phyloP scores from a whole-genome alignment of 2,113 vertebrate species.

The Gavialis gangeticus region DNA sequence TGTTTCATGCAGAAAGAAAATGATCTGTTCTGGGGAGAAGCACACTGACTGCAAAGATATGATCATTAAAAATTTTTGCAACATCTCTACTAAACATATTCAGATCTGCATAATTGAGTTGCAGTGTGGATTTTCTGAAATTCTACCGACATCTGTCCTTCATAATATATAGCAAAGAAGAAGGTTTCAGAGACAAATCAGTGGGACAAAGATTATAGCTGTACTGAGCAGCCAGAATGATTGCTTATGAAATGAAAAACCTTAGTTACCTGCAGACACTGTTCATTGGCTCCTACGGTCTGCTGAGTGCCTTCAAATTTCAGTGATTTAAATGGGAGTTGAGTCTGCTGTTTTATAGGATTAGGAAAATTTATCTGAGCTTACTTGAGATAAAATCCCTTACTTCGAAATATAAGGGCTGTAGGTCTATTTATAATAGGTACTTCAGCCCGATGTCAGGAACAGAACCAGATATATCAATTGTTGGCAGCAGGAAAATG shows the following conservation, averaged over 20 bases:
- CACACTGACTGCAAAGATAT: neutral
- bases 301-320: neutral
- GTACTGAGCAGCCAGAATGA: neutral
- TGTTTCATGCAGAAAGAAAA: neutral
- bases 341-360: neutral
- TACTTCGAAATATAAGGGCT: neutral
- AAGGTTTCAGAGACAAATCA: neutral
- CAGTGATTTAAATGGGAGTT: neutral
- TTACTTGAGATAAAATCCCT: neutral
- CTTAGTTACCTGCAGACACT: neutral
- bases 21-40: slow-evolving; percentile 22
- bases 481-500: too few relatives aligned
- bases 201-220: neutral
- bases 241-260: neutral
- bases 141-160: neutral
- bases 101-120: slow-evolving; percentile 3
- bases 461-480: too few relatives aligned
- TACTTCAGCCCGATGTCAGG: too few relatives aligned
- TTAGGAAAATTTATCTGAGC: neutral
- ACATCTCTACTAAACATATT: neutral
- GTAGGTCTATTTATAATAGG: neutral
- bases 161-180: neutral
- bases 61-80: too few relatives aligned
- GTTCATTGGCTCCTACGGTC: neutral
- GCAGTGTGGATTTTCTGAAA: neutral